Evolutionary conservation across 2,888 invertebrate genomes (phyloP).

Genomic region (Caenorhabditis becei): DNA sequence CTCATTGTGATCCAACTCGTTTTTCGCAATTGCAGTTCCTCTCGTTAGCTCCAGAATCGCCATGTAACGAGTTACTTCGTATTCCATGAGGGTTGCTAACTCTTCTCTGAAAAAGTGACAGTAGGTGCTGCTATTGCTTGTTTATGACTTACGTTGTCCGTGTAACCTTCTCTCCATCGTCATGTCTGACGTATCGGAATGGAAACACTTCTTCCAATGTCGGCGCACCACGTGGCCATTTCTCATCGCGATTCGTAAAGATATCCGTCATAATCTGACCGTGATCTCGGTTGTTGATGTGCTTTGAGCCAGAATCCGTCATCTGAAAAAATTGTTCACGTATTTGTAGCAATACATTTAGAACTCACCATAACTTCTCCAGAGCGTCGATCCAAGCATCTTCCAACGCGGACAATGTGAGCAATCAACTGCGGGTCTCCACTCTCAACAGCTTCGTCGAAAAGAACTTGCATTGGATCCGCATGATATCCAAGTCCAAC

Average conservation of each 20-base stretch:
- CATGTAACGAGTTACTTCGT: constrained; percentile 52
- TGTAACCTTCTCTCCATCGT: constrained; percentile 27
- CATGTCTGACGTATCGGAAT: constrained; percentile 27
- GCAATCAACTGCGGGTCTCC: constrained; percentile 52
- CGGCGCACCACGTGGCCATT: constrained; percentile 36
- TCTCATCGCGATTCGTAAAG: constrained; percentile 20
- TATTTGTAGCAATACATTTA: neutral
- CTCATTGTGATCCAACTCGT: constrained; percentile 37
- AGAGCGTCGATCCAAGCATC: constrained; percentile 52
- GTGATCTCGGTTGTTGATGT: constrained; percentile 53
- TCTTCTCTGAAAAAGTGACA: constrained; percentile 48
- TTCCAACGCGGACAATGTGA: constrained; percentile 44
- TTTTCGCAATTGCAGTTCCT: constrained; percentile 37
- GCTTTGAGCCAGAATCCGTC: constrained; percentile 38
- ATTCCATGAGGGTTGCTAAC: constrained; percentile 38
- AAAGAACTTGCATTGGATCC: constrained; percentile 46
- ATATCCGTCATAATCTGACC: constrained; percentile 31
- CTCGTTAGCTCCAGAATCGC: constrained; percentile 47
- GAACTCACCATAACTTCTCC: constrained; percentile 28
- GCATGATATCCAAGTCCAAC: constrained; percentile 58
- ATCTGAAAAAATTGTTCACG: constrained; percentile 31
- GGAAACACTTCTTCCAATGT: constrained; percentile 55
- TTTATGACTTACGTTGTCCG: constrained; percentile 16
- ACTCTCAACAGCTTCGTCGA: constrained; percentile 47
- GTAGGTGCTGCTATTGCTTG: neutral